Conservation (phyloP, 1,140 invertebrate genomes). For the Agraylea sexmaculata region DNA sequence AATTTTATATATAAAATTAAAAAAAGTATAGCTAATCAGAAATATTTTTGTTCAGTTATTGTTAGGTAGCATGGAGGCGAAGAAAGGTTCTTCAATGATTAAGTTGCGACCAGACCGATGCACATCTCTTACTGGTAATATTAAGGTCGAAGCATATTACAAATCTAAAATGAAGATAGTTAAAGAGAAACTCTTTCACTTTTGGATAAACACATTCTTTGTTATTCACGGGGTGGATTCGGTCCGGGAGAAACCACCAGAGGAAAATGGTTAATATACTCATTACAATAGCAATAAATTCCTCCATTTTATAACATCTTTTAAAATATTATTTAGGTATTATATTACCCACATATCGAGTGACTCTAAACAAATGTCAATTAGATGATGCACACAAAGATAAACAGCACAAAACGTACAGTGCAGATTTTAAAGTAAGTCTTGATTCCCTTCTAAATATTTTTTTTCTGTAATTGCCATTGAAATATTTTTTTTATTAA, state of each 20-base stretch:
- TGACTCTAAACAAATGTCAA: slow-evolving; percentile 42
- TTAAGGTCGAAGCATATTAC: slow-evolving; percentile 80
- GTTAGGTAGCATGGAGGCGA: slow-evolving; percentile 29
- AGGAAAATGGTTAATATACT: slow-evolving; percentile 35
- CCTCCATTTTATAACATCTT: slow-evolving; percentile 4
- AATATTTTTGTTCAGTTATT: no score
- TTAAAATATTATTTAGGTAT: no score
- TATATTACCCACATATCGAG: slow-evolving; percentile 31
- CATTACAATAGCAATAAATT: no score
- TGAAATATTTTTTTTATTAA: slow-evolving; percentile 12
- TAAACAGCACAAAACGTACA: slow-evolving; percentile 76
- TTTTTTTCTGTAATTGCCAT: slow-evolving; percentile 8
- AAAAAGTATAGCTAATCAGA: no score
- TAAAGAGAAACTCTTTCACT: slow-evolving; percentile 83
- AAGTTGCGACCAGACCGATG: slow-evolving; percentile 43
- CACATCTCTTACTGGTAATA: slow-evolving; percentile 68
- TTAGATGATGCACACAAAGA: slow-evolving; percentile 88
- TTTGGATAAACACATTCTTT: slow-evolving; percentile 97
- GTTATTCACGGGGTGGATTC: slow-evolving; percentile 49
- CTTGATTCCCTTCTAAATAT: no score
- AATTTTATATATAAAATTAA: slow-evolving; percentile 2
- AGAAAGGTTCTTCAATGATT: slow-evolving; percentile 20
- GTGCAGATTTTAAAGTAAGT: slow-evolving; percentile 74
- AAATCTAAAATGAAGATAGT: slow-evolving; percentile 71
- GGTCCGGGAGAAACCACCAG: slow-evolving; percentile 29